Base-by-base conservation (phyloP, 2,797 vertebrate species). In the Kryptolebias ocellatus region DNA sequence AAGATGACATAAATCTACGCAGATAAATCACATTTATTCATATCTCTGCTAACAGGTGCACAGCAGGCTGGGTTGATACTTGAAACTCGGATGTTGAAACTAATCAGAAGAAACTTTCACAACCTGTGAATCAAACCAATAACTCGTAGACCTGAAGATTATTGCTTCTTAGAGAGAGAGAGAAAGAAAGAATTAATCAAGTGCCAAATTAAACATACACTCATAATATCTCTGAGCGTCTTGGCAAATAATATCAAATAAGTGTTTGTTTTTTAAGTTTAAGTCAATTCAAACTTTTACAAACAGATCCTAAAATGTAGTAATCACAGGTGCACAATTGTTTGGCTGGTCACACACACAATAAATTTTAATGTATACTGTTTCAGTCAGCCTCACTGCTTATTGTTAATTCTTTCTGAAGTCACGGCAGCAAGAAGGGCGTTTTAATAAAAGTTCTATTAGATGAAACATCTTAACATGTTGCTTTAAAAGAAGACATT, bases 31-130 rank as follows among this genome's bases (percentile, higher is more conserved):
- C 57, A 70, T 72, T 16, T 46, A 71, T 69, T 71, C 65, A 61
- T 74, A 81, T 76, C 72, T 74, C 46, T 47, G 2, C 69, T 44
- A 59, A 72, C 80, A 87, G 83, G 85, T 89, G 74, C 58, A 58
- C 53, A 63, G 67, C 51, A 70, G 63, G 61, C 34, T 2, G 27
- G 20, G 24, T 31, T 56, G 60, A 50, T 3, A 50, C 71, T 71
- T 64, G 62, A 80, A 52, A 76, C 20, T 46, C 55, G 17, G 60
- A 39, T 17, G 34, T 42, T 53, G n/a, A 49, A 49, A 42, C 42
- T 65, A 31, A 60, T 56, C 24, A 60, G 45, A 71, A 60, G 45
- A 71, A 18, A 18, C 50, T 16, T 45, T 52, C 29, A 14, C 7
- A 72, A 34, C 27, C 8, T 29, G 24, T 16, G 51, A 53, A 16